phyloP scores from a whole-genome alignment of 2,113 vertebrate species.

The Nothoprocta perdicaria region DNA sequence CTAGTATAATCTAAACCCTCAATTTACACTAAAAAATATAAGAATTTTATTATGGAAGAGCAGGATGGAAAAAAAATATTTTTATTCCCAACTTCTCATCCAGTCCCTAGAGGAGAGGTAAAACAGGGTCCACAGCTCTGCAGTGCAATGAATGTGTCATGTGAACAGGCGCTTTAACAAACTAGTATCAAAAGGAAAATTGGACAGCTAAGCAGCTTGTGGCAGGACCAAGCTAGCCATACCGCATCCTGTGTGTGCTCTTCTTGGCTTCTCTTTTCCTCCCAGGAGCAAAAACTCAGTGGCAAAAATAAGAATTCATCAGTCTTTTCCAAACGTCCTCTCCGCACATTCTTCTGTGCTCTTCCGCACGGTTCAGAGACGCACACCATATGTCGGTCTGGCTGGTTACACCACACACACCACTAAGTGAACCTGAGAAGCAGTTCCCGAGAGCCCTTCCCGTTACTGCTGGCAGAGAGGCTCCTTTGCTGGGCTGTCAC shows the following conservation, averaged over 20 bases:
- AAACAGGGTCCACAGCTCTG: background rate
- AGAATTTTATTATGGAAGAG: background rate
- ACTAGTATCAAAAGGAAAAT: conserved; percentile 6
- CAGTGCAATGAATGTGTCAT: conserved; percentile 20
- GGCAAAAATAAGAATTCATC: background rate
- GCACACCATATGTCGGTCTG: background rate
- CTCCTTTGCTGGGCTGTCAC: background rate
- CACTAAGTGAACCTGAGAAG: background rate
- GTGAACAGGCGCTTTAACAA: background rate
- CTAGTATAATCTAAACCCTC: background rate
- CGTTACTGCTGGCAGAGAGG: conserved; percentile 3
- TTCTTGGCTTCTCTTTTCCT: background rate
- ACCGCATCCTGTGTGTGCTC: background rate
- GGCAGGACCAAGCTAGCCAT: background rate
- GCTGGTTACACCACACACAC: background rate
- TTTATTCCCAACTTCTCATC: background rate
- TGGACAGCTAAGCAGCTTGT: conserved; percentile 3
- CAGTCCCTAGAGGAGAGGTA: background rate
- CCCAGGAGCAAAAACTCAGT: background rate
- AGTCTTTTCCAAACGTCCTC: background rate
- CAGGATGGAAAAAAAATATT: background rate
- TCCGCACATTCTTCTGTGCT: background rate
- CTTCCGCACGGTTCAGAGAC: background rate
- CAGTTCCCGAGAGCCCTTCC: background rate
- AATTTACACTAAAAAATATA: background rate